Evolutionary conservation across 2,113 vertebrate genomes (phyloP).

Genomic region (Connochaetes taurinus): DNA sequence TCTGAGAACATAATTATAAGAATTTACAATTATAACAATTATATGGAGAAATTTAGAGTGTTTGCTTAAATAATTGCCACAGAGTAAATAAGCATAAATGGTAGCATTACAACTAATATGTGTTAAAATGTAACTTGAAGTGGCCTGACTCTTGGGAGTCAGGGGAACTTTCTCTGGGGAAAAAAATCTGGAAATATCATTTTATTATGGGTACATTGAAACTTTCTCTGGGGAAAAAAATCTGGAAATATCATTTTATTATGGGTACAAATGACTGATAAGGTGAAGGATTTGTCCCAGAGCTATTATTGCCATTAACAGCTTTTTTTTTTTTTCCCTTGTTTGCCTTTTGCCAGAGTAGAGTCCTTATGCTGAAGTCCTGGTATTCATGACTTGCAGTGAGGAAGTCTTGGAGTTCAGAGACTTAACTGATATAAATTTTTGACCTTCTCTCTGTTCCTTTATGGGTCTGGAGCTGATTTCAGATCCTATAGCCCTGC

Average conservation of each 20-base stretch:
- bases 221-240: not conserved
- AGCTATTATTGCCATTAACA: not conserved
- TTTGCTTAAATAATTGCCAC: constrained; percentile 21
- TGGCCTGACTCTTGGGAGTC: not conserved
- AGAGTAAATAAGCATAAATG: not conserved
- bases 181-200: not conserved
- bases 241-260: not conserved
- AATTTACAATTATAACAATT: constrained; percentile 17
- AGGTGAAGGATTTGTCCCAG: not conserved
- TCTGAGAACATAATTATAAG: constrained; percentile 9
- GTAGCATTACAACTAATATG: not conserved
- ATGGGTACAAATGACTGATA: not conserved
- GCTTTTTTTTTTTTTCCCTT: not conserved
- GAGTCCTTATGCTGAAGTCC: not conserved
- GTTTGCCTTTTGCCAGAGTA: not conserved
- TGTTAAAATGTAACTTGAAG: constrained; percentile 9
- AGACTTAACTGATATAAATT: not conserved
- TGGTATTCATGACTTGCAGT: not conserved
- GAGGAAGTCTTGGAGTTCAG: not conserved
- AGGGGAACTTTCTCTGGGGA: not conserved
- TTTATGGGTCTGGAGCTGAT: not conserved
- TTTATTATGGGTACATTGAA: not conserved
- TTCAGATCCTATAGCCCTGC: not conserved
- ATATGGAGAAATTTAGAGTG: constrained; percentile 21
- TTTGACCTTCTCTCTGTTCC: not conserved